Evolutionary conservation across 2,888 invertebrate genomes (phyloP), one percentile per base, ranked within the genome.

Genomic region (Girardia tigrina): DNA sequence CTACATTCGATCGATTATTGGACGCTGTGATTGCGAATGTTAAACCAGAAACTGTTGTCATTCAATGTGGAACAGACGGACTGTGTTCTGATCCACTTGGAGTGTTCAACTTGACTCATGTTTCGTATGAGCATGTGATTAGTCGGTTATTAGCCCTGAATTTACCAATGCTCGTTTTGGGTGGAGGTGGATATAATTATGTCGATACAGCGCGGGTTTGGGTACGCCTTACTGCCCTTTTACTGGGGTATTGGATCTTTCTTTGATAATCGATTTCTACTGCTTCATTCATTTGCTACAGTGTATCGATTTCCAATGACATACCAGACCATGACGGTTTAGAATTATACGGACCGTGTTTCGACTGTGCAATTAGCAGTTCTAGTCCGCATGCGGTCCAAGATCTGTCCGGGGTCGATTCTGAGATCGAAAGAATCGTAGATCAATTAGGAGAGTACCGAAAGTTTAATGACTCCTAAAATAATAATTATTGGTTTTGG

Each of bases 41-140:
- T 81, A 78, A 83, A 71, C 90, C 90, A 0, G 86, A 89, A 78
- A 89, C 87, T 0, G 85, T 90, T 70, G 90, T 91, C 0, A 86
- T 90, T 73, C 91, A 91, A 82, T 91, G 91, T 84, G 91, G 91
- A 1, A 90, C 89, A 0, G 91, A 91, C 84, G 88, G 88, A 2
- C 82, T 91, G 29, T 87, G 88, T 1, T 88, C 87, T 1, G 91
- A 91, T 83, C 90, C 90, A 26, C 76, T 28, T 29, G 71, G 76
- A 29, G 29, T 75, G 6, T 88, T 88, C 71, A 89, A 90, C 81
- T 85, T 91, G 16, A 89, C 90, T 0, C 85, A 87, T 0, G 80
- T 84, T 16, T 87, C 88, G 20, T 86, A 89, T 77, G 87, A 86
- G 4, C 80, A 83, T 16, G 90, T 90, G 83, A 80, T 90, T 0